Percentiles rank a stretch among this genome's conserved stretches.
Evolutionary conservation across 1,140 invertebrate genomes (phyloP).

Genomic region (Trichomalopsis sarcophagae): DNA sequence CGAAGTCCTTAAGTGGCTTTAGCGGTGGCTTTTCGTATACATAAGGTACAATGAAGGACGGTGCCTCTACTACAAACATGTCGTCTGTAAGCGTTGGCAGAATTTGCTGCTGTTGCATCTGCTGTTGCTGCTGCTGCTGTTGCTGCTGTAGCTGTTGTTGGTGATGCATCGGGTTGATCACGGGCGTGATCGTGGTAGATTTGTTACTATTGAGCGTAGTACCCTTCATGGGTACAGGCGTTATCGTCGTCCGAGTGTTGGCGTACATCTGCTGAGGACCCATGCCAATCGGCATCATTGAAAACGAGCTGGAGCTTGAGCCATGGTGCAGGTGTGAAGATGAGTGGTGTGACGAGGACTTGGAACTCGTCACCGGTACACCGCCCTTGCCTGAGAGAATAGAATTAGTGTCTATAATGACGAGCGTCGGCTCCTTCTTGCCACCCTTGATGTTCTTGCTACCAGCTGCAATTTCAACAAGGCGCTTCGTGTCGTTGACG

Average conservation of each 20-base stretch:
- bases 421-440: constrained; percentile 85
- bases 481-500: constrained; percentile 83
- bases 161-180: constrained; percentile 36
- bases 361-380: constrained; percentile 74
- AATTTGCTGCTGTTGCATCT: constrained; percentile 75
- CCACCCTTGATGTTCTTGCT: constrained; percentile 75
- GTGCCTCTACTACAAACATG: constrained; percentile 93
- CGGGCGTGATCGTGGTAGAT: constrained; percentile 56
- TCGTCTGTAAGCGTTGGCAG: constrained; percentile 89
- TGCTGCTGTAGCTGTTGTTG: constrained; percentile 1
- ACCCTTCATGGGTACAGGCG: constrained; percentile 75
- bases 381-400: constrained; percentile 80
- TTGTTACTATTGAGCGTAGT: constrained; percentile 47
- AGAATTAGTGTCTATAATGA: constrained; percentile 87
- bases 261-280: constrained; percentile 76
- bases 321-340: constrained; percentile 55
- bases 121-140: constrained; percentile 68
- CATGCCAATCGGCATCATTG: constrained; percentile 75
- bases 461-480: constrained; percentile 82
- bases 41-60: constrained; percentile 93
- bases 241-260: constrained; percentile 78
- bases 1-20: constrained; percentile 85
- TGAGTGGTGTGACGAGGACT: constrained; percentile 59
- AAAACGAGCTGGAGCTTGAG: constrained; percentile 69
- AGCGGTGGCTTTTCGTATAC: constrained; percentile 92